Evolutionary conservation across 2,888 invertebrate species (phyloP), one percentile per base, ranked within the genome.

Genomic region (Volucella zonaria): DNA sequence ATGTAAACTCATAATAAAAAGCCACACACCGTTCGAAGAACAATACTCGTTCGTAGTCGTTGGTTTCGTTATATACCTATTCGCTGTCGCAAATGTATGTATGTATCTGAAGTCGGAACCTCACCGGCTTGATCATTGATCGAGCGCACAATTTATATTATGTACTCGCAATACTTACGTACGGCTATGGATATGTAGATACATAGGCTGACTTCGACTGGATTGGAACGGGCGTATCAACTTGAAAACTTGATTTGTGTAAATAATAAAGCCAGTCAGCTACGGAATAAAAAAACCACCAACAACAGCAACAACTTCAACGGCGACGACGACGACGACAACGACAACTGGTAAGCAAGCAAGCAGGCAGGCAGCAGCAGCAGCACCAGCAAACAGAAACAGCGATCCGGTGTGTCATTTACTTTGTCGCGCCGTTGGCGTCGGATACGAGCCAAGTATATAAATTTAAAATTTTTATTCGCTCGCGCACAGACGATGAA

Each of bases 201-300:
- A 66, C 23, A 68, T 66, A 14, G 54, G 47, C 15, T 43, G 58
- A 66, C 67, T 61, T 31, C 61, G 68, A 71, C 75, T 81, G 81
- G 76, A 81, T 85, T 85, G 85, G 81, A 85, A 85, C 85, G 74
- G 85, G 85, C 85, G 85, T 85, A 81, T 85, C 85, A 85, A 77
- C 58, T 85, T 85, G 77, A 45, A 81, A 85, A 85, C 85, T 85
- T 85, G 85, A 85, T 85, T 85, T 85, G 85, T 81, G 85, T 85
- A 85, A 85, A 85, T 85, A 85, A 81, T 73, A 77, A 85, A 81
- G 73, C 54, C 43, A n/a, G 43, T 18, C 14, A 31, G 45, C n/a
- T 59, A 73, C 38, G 40, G 15, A 52, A 42, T 31, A 31, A 31
- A 31, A 23, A 31, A 23, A 23, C 23, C 43, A 42, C 15, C 64